Percentiles rank a stretch among this genome's conserved stretches.
Evolutionary conservation across 2,888 invertebrate species (phyloP).

Genomic region (Diarsia rubi): DNA sequence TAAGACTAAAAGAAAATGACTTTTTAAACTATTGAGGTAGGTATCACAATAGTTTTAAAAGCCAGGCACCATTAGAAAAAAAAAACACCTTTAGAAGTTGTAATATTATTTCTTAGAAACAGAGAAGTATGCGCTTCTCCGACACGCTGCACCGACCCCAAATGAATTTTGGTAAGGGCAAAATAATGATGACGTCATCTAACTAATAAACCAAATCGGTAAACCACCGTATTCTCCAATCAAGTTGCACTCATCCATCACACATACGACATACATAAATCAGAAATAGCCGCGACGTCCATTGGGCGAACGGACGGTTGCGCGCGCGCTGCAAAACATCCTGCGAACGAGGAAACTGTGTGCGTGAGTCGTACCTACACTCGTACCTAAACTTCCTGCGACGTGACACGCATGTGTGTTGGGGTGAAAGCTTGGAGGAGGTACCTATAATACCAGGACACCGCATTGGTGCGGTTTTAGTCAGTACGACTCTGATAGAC

Average conservation of each 20-base stretch:
- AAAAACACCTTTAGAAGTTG: too few species aligned
- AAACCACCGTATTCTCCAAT: constrained; percentile 37
- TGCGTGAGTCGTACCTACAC: constrained; percentile 75
- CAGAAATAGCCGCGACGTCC: constrained; percentile 64
- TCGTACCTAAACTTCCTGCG: constrained; percentile 80
- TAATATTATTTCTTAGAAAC: too few species aligned
- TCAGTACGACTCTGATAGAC: too few species aligned
- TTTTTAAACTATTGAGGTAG: too few species aligned
- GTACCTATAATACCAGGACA: constrained; percentile 17
- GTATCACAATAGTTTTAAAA: not conserved
- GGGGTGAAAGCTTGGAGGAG: constrained; percentile 46
- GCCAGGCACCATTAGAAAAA: too few species aligned
- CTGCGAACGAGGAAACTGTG: constrained; percentile 82
- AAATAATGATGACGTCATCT: not conserved
- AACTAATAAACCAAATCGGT: not conserved
- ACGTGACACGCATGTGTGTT: constrained; percentile 54
- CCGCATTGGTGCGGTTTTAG: too few species aligned
- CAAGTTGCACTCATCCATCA: constrained; percentile 48
- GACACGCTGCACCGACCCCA: too few species aligned
- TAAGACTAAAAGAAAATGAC: too few species aligned
- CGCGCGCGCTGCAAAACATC: constrained; percentile 81
- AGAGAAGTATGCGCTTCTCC: too few species aligned
- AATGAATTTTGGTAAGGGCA: too few species aligned
- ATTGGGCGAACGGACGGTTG: constrained; percentile 55
- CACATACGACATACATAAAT: constrained; percentile 59